Evolutionary conservation across 2,113 vertebrate genomes (phyloP), one percentile per base, ranked within the genome.

Genomic region (Saccopteryx leptura): DNA sequence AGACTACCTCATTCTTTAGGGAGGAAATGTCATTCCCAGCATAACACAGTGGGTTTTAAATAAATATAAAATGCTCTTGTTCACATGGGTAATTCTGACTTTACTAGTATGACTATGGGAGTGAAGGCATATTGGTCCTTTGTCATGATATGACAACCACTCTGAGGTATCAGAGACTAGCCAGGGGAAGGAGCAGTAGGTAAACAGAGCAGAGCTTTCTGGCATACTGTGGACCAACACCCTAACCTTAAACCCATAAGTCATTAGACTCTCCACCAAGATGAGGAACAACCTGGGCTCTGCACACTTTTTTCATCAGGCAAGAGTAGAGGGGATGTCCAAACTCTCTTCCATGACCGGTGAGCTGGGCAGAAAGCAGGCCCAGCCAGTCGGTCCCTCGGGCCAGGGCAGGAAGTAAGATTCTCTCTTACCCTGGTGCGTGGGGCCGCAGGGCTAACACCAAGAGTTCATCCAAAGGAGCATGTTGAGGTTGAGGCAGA

Each of bases 331-430:
- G 14, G 80, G 39, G 56, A n/a, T 91, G 65, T 98, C 97, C 97
- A 96, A 80, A 94, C 95, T 96, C 93, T 97, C 93, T 97, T 97
- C 97, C 74, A 52, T 80, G 93, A 95, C 97, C 69, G 89, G 95
- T 93, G 90, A 97, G 79, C 97, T 91, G 97, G 97, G 97, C 97
- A 90, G 97, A 93, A 93, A 90, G 97, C 89, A 98, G 97, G 97
- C 97, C 97, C 97, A 98, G 97, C 97, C 97, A 98, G 97, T 98
- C 97, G 97, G 97, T 98, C 97, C 97, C 97, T 98, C 97, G 97
- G 97, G 96, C 97, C 97, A 98, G 97, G 97, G 97, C 97, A 98
- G 97, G 97, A 97, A 98, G 90, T 10, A 52, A 96, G 80, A 97
- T 91, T 98, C 97, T 97, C 96, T 98, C 97, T 98, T 98, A 98